phyloP scores from a whole-genome alignment of 2,113 vertebrate genomes.

The Todiramphus chloris region DNA sequence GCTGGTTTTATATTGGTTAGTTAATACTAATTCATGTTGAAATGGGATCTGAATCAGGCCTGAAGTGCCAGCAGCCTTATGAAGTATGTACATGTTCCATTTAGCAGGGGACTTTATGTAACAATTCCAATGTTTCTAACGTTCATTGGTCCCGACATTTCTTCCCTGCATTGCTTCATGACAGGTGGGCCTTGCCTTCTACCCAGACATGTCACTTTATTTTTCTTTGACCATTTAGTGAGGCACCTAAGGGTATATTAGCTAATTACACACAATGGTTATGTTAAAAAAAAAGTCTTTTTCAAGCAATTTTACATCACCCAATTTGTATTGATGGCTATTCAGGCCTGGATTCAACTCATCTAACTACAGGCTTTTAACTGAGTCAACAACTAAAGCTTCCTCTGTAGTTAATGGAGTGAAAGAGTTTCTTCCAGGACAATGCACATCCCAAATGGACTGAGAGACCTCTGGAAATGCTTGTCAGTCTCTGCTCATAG shows the following conservation, averaged over 20 bases:
- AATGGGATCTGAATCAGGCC: background rate
- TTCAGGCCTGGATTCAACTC: slow-evolving; percentile 18
- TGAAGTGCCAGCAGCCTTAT: background rate
- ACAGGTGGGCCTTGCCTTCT: background rate
- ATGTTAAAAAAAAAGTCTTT: background rate
- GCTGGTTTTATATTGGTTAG: background rate
- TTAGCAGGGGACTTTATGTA: background rate
- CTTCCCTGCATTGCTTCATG: background rate
- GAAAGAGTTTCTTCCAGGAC: slow-evolving; percentile 9
- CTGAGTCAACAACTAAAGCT: background rate
- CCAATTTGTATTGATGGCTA: background rate
- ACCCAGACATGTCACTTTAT: background rate
- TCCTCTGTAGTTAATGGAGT: slow-evolving; percentile 29
- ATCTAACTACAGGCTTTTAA: slow-evolving; percentile 22
- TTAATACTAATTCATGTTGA: background rate
- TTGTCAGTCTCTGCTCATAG: background rate
- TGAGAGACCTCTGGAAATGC: background rate
- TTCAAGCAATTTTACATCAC: background rate
- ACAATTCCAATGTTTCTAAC: background rate
- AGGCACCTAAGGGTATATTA: background rate
- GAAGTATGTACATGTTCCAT: background rate
- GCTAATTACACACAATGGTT: background rate
- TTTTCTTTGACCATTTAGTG: background rate
- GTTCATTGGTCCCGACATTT: background rate
- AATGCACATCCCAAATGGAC: background rate